A percentile compares a stretch with the other conserved stretches of the same genome.
These are phyloP conservation scores for Miichthys miiuy DNA, from an alignment of 2,797 vertebrate species.

Conservation along the genomic window DNA sequence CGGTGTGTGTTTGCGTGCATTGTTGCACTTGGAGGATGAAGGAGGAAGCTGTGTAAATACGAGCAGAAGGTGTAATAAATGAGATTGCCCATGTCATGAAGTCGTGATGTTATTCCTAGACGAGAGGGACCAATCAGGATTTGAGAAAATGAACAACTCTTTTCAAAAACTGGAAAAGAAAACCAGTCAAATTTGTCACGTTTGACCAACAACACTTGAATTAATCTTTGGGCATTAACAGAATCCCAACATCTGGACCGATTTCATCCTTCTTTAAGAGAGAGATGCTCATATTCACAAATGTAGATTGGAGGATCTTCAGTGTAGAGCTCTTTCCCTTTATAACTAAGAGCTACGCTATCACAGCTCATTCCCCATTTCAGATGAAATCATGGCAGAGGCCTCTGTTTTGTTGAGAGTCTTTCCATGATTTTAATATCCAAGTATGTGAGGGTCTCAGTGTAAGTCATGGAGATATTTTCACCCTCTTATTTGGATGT, in stretches of 20 bases:
- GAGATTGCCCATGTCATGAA: constrained; percentile 13
- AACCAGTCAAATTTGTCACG: background rate
- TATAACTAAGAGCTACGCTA: background rate
- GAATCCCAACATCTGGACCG: constrained; percentile 6
- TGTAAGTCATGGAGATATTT: background rate
- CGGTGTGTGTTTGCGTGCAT: constrained; percentile 11
- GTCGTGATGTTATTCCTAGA: constrained; percentile 21
- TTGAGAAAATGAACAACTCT: constrained; percentile 34
- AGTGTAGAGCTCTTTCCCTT: constrained; percentile 8
- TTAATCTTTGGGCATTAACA: constrained; percentile 45
- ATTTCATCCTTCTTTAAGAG: background rate
- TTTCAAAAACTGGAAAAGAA: constrained; percentile 10
- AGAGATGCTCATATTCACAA: constrained; percentile 39
- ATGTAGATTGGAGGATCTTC: constrained; percentile 20
- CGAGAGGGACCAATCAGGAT: constrained; percentile 57
- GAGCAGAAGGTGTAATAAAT: constrained; percentile 9
- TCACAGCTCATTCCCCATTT: background rate
- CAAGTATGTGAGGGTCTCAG: background rate
- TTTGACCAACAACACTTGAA: constrained; percentile 7
- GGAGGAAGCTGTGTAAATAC: constrained; percentile 49
- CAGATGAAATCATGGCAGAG: constrained; percentile 4
- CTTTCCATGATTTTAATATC: constrained; percentile 31
- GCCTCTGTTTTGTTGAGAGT: constrained; percentile 29
- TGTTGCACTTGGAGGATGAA: constrained; percentile 38
- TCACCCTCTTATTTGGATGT: constrained; percentile 15